Conservation (phyloP, 2,113 vertebrate genomes). For the Zootoca vivipara region DNA sequence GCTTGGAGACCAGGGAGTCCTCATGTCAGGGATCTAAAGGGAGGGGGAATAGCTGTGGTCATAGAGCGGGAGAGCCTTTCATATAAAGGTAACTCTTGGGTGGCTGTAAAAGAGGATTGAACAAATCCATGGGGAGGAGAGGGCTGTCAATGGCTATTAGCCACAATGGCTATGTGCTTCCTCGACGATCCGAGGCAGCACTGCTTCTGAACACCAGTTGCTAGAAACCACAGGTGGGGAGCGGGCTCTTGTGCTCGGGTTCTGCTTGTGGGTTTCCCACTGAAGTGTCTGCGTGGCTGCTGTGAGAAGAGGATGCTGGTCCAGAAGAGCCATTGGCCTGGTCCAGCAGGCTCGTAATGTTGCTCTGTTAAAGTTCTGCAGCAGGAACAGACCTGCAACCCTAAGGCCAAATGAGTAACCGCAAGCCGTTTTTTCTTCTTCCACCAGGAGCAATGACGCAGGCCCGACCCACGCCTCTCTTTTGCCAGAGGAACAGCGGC, state of each 20-base stretch:
- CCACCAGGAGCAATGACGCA: conserved; percentile 77
- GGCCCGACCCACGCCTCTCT: conserved; percentile 53
- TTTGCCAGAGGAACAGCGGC: conserved; percentile 66
- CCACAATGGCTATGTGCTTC: too few relatives aligned
- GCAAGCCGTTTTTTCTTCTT: neutral
- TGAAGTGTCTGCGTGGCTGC: too few relatives aligned
- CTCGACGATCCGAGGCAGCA: too few relatives aligned
- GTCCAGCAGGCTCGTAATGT: too few relatives aligned
- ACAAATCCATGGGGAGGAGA: too few relatives aligned
- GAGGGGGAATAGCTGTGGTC: neutral
- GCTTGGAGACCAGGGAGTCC: neutral
- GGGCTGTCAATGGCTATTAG: too few relatives aligned
- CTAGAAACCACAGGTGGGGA: neutral
- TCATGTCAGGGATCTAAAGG: neutral
- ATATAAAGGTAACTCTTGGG: neutral
- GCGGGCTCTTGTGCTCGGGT: too few relatives aligned
- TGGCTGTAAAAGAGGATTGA: too few relatives aligned
- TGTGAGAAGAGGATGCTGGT: too few relatives aligned
- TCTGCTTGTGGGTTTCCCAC: too few relatives aligned
- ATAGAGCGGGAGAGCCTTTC: neutral
- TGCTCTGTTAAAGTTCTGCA: neutral
- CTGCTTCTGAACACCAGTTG: neutral
- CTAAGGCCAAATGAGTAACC: accelerated
- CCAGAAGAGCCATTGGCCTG: too few relatives aligned
- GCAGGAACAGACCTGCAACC: neutral